These are phyloP conservation scores for Clytia hemisphaerica DNA, from an alignment of 30 jellyfish, hydroid and myxozoan genomes.

Conservation along the genomic window DNA sequence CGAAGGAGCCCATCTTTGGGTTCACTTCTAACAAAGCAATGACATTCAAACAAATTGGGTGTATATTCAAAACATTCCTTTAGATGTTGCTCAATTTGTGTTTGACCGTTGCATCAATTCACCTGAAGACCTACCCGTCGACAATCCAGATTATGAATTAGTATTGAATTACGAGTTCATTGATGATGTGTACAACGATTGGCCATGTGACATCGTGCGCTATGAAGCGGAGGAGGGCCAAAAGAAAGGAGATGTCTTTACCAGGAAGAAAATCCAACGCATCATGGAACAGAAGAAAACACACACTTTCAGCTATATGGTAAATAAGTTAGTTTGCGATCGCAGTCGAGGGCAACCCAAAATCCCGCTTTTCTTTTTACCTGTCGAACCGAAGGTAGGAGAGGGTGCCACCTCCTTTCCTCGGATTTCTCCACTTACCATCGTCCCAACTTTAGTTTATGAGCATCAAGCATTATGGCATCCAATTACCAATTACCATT, in stretches of 20 bases:
- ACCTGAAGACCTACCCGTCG: constrained; percentile 40
- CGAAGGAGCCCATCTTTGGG: too few species aligned
- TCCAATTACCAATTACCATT: too few species aligned
- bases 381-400: too few species aligned
- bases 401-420: too few species aligned
- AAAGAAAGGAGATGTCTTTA: constrained; percentile 49
- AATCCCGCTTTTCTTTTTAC: too few species aligned
- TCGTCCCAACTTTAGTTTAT: too few species aligned
- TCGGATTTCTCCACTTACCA: too few species aligned
- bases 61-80: neutral
- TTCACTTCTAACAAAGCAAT: too few species aligned
- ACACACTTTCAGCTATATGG: constrained; percentile 68
- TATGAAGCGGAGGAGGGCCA: constrained; percentile 47
- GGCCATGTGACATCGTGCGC: constrained; percentile 83
- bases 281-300: constrained; percentile 52
- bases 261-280: constrained; percentile 38
- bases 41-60: too few species aligned
- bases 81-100: constrained; percentile 58
- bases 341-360: too few species aligned
- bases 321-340: constrained; percentile 2
- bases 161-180: constrained; percentile 72
- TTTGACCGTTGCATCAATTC: constrained; percentile 54
- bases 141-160: constrained; percentile 47
- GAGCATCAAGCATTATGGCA: too few species aligned
- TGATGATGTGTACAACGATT: constrained; percentile 66